These are phyloP conservation scores for Meandrina meandrites DNA, from an alignment of 92 coral and sea anemone genomes.

Conservation along the genomic window DNA sequence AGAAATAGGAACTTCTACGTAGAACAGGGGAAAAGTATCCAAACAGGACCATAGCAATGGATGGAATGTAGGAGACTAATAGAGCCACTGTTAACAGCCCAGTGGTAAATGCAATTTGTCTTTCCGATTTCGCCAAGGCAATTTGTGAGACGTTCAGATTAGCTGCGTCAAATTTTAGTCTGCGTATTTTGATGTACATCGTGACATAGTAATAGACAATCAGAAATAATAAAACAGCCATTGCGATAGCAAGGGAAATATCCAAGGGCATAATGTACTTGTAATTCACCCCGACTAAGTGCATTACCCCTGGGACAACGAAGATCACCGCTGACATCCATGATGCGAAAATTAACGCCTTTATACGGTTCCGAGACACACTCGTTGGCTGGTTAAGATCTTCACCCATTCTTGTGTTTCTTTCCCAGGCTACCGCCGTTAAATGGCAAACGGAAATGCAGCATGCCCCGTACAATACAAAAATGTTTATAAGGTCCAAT, in stretches of 20 bases:
- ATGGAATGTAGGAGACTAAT: background rate
- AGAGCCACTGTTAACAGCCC: background rate
- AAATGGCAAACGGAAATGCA: background rate
- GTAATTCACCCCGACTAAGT: background rate
- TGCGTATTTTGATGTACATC: background rate
- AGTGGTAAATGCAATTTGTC: background rate
- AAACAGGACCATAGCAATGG: background rate
- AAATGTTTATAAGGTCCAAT: background rate
- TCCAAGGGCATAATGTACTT: background rate
- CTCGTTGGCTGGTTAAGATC: background rate
- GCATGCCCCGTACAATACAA: background rate
- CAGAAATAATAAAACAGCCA: background rate
- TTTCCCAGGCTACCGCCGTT: background rate
- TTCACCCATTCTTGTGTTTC: background rate
- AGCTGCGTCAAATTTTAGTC: background rate
- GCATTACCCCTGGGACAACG: background rate
- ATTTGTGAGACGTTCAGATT: background rate
- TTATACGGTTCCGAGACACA: background rate
- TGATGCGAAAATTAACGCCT: background rate
- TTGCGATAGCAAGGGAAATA: background rate
- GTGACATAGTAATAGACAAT: background rate
- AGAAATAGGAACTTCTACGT: background rate
- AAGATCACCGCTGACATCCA: background rate
- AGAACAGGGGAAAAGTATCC: background rate
- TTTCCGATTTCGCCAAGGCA: background rate